Evolutionary conservation across 2,888 invertebrate genomes (phyloP).

Genomic region (Tipula vernalis): DNA sequence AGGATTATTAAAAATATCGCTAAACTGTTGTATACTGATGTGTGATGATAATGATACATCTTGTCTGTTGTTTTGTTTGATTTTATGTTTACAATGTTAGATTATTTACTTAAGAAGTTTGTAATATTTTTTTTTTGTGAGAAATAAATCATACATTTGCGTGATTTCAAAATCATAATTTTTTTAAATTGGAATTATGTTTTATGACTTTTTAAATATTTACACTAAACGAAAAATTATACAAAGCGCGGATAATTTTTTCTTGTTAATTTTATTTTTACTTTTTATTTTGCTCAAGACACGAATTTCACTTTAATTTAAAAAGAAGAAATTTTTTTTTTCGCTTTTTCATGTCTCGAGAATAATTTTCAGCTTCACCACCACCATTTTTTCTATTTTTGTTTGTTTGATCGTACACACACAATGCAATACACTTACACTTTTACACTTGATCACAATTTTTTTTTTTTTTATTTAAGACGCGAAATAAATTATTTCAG

Average conservation of each 20-base stretch:
- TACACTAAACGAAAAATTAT: background rate
- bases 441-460: background rate
- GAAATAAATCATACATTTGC: background rate
- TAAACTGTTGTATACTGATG: background rate
- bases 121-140: background rate
- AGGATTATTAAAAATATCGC: background rate
- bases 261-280: background rate
- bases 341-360: background rate
- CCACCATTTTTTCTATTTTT: background rate
- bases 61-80: background rate
- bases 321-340: background rate
- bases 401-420: background rate
- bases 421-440: background rate
- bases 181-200: background rate
- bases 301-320: background rate
- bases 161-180: constrained; percentile 1
- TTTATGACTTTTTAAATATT: constrained; percentile 4
- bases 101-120: background rate
- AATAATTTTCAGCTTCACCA: background rate
- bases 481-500: background rate
- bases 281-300: background rate
- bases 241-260: background rate
- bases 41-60: background rate
- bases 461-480: background rate
- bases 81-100: background rate